Conservation (phyloP, 2,888 invertebrate genomes). For the Rapana venosa region DNA sequence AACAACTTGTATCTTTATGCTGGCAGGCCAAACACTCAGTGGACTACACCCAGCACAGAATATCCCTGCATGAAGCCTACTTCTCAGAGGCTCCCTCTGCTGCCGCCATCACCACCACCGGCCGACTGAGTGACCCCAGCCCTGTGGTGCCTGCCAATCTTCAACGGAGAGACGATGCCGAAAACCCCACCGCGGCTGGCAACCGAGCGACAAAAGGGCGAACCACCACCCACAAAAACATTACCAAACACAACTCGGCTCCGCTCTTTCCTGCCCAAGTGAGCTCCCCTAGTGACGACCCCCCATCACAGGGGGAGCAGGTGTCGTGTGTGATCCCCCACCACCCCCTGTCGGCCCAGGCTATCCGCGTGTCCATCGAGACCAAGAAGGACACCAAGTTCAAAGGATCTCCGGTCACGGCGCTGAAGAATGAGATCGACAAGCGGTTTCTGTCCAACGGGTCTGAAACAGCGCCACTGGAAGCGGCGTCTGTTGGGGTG, state of each 20-base stretch:
- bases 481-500: slow-evolving; percentile 18
- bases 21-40: slow-evolving; percentile 74
- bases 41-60: slow-evolving; percentile 65
- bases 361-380: slow-evolving; percentile 18
- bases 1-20: slow-evolving; percentile 8
- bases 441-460: slow-evolving; percentile 63
- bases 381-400: slow-evolving; percentile 57
- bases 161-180: neutral
- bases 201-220: neutral
- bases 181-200: neutral
- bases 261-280: slow-evolving; percentile 38
- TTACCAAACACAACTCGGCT: slow-evolving; percentile 44
- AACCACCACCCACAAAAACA: slow-evolving; percentile 19
- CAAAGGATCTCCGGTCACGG: slow-evolving; percentile 76
- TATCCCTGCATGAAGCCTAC: slow-evolving; percentile 27
- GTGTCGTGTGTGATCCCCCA: slow-evolving; percentile 51
- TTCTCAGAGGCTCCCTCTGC: slow-evolving; percentile 15
- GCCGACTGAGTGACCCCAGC: slow-evolving; percentile 19
- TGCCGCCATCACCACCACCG: slow-evolving; percentile 31
- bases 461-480: slow-evolving; percentile 39
- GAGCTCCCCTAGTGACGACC: slow-evolving; percentile 40
- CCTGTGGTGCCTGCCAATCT: neutral
- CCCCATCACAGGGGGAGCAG: slow-evolving; percentile 33
- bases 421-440: slow-evolving; percentile 76
- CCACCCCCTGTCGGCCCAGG: slow-evolving; percentile 63